phyloP scores from a whole-genome alignment of 92 coral and sea anemone species.

The Paramuricea clavata region DNA sequence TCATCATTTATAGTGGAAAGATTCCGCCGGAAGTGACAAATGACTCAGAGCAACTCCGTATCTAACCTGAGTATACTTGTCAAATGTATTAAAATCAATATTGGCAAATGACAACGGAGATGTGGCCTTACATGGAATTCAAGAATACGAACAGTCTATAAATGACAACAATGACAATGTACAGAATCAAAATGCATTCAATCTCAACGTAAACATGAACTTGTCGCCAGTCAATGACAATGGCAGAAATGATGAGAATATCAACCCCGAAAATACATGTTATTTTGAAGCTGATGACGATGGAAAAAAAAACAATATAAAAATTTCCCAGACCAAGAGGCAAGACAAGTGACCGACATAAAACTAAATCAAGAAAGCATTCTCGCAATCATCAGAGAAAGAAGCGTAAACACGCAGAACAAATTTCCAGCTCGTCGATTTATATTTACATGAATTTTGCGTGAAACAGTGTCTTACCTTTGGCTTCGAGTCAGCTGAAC shows the following conservation, averaged over 20 bases:
- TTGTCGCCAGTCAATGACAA: background rate
- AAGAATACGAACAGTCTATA: background rate
- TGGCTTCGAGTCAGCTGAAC: background rate
- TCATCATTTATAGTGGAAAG: background rate
- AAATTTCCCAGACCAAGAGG: too few relatives aligned
- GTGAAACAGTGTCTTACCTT: too few relatives aligned
- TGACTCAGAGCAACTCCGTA: background rate
- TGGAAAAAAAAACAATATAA: background rate
- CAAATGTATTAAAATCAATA: background rate
- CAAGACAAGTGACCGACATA: background rate
- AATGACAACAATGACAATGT: background rate
- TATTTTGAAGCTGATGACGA: background rate
- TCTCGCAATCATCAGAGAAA: background rate
- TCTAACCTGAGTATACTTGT: too few relatives aligned
- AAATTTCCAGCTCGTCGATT: background rate
- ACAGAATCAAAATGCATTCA: constrained; percentile 6
- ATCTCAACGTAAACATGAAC: too few relatives aligned
- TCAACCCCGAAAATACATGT: background rate
- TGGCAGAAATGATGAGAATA: background rate
- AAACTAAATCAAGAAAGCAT: background rate
- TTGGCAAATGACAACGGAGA: constrained; percentile 7
- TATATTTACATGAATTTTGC: too few relatives aligned
- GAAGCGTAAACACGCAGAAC: background rate
- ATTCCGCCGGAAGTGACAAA: constrained; percentile 2
- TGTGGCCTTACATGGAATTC: constrained; percentile 9